These are phyloP conservation scores for Nephrotoma flavescens DNA, from an alignment of 2,888 invertebrate genomes.

Conservation along the genomic window DNA sequence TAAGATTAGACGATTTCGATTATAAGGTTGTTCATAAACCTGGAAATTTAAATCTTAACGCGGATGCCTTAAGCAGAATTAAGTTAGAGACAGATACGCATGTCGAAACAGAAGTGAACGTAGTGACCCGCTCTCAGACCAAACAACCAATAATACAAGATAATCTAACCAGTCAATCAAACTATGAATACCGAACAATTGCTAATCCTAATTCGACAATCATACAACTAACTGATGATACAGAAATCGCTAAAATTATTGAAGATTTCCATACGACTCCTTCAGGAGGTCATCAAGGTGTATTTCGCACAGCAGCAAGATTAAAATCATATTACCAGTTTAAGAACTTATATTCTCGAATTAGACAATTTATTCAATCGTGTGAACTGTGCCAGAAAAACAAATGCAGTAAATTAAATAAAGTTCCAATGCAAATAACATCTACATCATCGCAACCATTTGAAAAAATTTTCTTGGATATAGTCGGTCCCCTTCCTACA, in stretches of 20 bases:
- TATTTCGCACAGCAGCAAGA: too few species aligned
- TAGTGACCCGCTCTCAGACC: background rate
- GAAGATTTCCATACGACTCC: too few species aligned
- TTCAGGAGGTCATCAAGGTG: too few species aligned
- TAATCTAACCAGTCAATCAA: background rate
- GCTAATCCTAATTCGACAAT: too few species aligned
- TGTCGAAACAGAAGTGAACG: background rate
- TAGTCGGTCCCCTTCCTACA: background rate
- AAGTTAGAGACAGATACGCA: background rate
- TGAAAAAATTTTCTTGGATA: background rate
- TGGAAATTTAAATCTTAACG: slow-evolving; percentile 13
- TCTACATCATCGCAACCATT: background rate
- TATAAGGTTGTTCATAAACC: slow-evolving; percentile 12
- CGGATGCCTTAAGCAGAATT: slow-evolving; percentile 9
- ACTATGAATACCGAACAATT: background rate
- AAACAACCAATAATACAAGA: too few species aligned
- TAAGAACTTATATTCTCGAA: background rate
- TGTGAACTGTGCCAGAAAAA: background rate
- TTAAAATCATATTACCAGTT: background rate
- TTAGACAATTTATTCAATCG: background rate
- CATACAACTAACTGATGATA: too few species aligned
- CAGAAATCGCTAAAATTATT: too few species aligned
- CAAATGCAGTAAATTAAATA: background rate
- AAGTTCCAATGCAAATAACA: background rate
- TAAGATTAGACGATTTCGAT: too few species aligned